Evolutionary conservation across 2,888 invertebrate species (phyloP).

Genomic region (Phortica okadai): DNA sequence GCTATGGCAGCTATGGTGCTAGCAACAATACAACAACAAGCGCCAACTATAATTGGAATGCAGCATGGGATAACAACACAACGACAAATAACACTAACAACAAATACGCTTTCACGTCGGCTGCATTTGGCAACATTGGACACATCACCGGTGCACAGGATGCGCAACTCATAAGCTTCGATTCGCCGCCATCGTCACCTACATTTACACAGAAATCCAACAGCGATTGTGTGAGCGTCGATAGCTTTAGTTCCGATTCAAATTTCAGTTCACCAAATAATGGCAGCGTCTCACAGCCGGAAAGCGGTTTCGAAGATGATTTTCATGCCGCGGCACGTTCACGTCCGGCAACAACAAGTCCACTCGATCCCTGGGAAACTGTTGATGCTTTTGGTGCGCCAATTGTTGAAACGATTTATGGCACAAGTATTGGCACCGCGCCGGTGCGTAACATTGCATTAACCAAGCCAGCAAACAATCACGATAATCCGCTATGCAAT

Average conservation of each 20-base stretch:
- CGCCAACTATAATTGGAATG: constrained; percentile 62
- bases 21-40: constrained; percentile 22
- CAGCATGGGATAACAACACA: constrained; percentile 61
- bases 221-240: constrained; percentile 85
- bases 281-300: constrained; percentile 84
- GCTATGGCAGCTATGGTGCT: neutral
- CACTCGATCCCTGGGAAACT: constrained; percentile 75
- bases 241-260: constrained; percentile 86
- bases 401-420: constrained; percentile 39
- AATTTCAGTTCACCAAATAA: constrained; percentile 79
- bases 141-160: constrained; percentile 49
- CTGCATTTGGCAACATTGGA: neutral
- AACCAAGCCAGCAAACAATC: constrained; percentile 53
- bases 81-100: constrained; percentile 35
- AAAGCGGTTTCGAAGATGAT: constrained; percentile 90
- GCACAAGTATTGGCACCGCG: constrained; percentile 72
- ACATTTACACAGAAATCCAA: constrained; percentile 85
- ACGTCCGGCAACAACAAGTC: constrained; percentile 77
- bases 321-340: constrained; percentile 76
- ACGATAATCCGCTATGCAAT: constrained; percentile 80
- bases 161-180: constrained; percentile 82
- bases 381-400: constrained; percentile 55
- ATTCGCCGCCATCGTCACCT: constrained; percentile 86
- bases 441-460: constrained; percentile 70
- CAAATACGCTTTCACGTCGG: constrained; percentile 8